Evolutionary conservation across 2,113 vertebrate genomes (phyloP).

Genomic region (Ctenomys sociabilis): DNA sequence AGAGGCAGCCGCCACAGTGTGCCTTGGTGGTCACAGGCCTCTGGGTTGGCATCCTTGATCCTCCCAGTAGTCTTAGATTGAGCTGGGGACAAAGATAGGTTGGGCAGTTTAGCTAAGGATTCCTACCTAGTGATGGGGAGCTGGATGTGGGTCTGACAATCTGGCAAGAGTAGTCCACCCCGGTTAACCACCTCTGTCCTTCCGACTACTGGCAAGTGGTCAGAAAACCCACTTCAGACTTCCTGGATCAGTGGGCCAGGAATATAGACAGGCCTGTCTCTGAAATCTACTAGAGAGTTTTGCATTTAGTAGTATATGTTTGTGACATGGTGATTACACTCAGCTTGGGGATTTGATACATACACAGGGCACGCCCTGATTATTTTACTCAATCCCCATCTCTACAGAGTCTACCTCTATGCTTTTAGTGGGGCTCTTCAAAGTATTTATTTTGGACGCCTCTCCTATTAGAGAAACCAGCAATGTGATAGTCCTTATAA

Average conservation of each 20-base stretch:
- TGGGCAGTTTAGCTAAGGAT: neutral
- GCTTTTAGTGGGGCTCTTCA: neutral
- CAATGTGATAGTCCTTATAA: neutral
- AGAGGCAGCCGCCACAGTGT: fast-evolving
- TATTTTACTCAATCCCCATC: neutral
- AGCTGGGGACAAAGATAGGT: neutral
- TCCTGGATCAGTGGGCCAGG: neutral
- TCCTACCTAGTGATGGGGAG: neutral
- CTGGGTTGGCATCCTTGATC: fast-evolving
- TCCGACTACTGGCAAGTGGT: neutral
- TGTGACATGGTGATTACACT: neutral
- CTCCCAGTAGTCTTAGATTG: fast-evolving
- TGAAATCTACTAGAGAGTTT: neutral
- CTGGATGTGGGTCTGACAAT: neutral
- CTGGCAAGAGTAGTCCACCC: neutral
- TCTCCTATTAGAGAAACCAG: neutral
- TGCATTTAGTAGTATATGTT: neutral
- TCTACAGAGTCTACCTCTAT: neutral
- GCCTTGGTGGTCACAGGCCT: fast-evolving
- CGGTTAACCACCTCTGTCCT: too few species aligned
- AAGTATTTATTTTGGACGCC: neutral
- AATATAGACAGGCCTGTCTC: neutral
- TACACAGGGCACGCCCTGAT: neutral
- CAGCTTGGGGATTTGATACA: neutral
- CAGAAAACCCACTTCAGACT: neutral